Base-by-base conservation (phyloP, 2,113 vertebrate genomes). In the Hyperopisus bebe region DNA sequence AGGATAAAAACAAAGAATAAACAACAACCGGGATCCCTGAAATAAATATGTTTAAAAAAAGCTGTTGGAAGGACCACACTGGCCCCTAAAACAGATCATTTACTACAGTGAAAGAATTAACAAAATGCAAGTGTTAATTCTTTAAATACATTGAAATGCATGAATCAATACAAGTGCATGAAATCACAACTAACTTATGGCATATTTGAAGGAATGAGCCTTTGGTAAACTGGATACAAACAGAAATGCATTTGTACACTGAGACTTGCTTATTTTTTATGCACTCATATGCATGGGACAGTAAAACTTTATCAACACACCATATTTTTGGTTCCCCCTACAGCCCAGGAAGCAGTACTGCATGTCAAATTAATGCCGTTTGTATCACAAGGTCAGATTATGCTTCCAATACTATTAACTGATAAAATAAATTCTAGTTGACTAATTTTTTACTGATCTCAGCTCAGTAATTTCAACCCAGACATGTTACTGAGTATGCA, bases 41-140 rank as follows among this genome's bases (percentile, higher is more conserved):
- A 46, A 89, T 89, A 50, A 82, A 31, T 55, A 44, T 74, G 35
- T 89, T 89, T 53, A 19, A 46, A 83, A 46, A 13, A 15, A 31
- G 55, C 80, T 85, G 35, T 3, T 19, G 39, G 82, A 89, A 58
- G 77, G 50, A 11, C 51, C 19, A 58, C 83, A 55, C 3, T 44
- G 88, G n/a, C 42, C 39, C 15, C 35, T 4, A 62, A 10, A 51
- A 35, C 35, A 19, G 6, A 21, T 53, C 21, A n/a, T 47, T 50
- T 27, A 39, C n/a, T 89, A 8, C 70, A 66, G 53, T 46, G 27
- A 13, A 58, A 48, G 50, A 35, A 77, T 24, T 5, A n/a, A 13
- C 53, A 90, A 87, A 80, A 90, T 77, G 27, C 8, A 87, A 17
- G 15, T 21, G 3, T 87, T 88, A 53, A 44, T 88, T 88, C 39